Base-by-base conservation (phyloP, 2,888 invertebrate genomes). In the Cistogaster globosa region DNA sequence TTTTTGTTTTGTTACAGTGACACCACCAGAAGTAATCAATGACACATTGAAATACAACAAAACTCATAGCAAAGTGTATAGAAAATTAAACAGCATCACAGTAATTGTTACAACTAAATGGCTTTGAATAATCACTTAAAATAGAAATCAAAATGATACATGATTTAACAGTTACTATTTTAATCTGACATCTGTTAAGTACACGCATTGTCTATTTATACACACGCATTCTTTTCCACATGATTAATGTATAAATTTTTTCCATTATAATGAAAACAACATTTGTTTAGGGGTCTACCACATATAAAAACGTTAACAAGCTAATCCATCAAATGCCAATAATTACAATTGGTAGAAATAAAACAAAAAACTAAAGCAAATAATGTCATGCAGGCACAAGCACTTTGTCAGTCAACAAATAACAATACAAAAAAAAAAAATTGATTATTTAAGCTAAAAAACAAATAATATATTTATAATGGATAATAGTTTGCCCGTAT, bases 271-370 rank as follows among this genome's bases (percentile, higher is more conserved):
- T 63, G 36, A 45, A 75, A 8, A 48, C 38, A 80, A 42, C 20
- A 76, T 76, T 76, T 78, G 45, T 36, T 75, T 55, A 74, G 53
- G 53, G 58, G 63, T 26, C 51, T 63, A 53, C 71, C 80, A 80
- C 58, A 58, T 7, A 62, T 8, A 42, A 60, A 69, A 67, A 74
- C 67, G 53, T 53, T 68, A 76, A 76, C 76, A 77, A 67, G 71
- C 76, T 67, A 77, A 83, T 83, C 82, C 76, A 83, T 83, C 76
- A 83, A 83, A 77, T 53, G 14, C 18, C 76, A 71, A 72, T 77
- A 83, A 71, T 60, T 77, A 60, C 71, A 51, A 58, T 26, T 58
- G 75, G 14, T 58, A 45, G 22, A 42, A 42, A 57, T 18, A 11
- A 36, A 60, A 48, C 12, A 62, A 26, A 32, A 51, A 20, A 26